phyloP scores from a whole-genome alignment of 2,113 vertebrate genomes.

The Mesocricetus auratus region DNA sequence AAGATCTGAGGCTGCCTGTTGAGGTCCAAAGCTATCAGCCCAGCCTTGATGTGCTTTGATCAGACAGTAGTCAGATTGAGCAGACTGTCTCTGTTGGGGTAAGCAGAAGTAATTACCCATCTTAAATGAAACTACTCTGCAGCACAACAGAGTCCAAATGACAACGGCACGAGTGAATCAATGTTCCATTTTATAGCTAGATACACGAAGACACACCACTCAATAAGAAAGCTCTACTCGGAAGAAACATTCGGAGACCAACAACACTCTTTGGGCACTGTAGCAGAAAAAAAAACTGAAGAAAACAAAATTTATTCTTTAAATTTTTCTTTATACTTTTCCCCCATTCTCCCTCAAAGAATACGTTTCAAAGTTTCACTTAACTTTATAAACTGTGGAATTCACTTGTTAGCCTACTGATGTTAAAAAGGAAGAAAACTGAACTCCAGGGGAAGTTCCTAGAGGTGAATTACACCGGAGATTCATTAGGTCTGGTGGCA shows the following conservation, averaged over 20 bases:
- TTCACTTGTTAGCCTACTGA: neutral
- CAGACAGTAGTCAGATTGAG: neutral
- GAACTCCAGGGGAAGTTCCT: neutral
- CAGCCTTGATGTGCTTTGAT: conserved; percentile 13
- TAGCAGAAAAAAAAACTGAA: neutral
- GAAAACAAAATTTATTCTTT: conserved; percentile 30
- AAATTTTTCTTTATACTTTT: neutral
- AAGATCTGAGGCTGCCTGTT: neutral
- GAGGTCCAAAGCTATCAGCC: neutral
- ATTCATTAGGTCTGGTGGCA: neutral
- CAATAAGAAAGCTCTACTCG: neutral
- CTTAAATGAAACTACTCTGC: conserved; percentile 50
- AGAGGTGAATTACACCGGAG: neutral
- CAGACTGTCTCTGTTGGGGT: neutral
- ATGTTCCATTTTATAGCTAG: conserved; percentile 33
- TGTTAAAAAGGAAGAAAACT: neutral
- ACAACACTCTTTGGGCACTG: neutral
- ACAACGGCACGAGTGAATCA: neutral
- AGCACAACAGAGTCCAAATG: neutral
- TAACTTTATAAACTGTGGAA: conserved; percentile 27
- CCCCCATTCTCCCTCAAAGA: conserved; percentile 1
- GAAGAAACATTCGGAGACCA: conserved; percentile 9
- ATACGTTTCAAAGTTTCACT: neutral
- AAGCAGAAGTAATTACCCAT: conserved; percentile 34
- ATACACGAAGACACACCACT: neutral